These are phyloP conservation scores for Macrostomum lignano DNA, from an alignment of 1,140 invertebrate species.

Conservation along the genomic window DNA sequence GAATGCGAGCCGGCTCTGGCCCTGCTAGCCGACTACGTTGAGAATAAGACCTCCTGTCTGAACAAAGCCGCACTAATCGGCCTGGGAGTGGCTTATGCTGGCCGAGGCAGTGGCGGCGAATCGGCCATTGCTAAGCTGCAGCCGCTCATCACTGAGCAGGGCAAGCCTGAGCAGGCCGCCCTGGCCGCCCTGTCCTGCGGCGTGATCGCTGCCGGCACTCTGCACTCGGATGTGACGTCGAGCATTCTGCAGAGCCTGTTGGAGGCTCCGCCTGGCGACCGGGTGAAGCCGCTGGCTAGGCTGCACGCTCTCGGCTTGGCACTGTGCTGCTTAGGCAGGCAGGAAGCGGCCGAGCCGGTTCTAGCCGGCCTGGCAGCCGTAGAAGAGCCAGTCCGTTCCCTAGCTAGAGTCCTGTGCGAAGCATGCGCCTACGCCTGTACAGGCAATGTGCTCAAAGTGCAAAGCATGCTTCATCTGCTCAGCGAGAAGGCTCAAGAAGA, in stretches of 20 bases:
- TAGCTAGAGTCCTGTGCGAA: constrained; percentile 66
- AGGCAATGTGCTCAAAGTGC: constrained; percentile 89
- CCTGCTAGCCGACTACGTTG: constrained; percentile 70
- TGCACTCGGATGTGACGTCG: no score
- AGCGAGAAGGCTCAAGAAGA: not conserved
- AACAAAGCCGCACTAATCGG: constrained; percentile 67
- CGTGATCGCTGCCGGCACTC: constrained; percentile 74
- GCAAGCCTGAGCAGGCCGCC: constrained; percentile 36
- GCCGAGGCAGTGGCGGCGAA: constrained; percentile 76
- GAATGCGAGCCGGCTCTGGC: constrained; percentile 94
- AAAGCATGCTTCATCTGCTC: constrained; percentile 71
- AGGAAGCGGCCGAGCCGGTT: constrained; percentile 69
- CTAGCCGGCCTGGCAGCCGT: constrained; percentile 68
- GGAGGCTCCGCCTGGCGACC: no score
- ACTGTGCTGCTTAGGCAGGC: constrained; percentile 58
- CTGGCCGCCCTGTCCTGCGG: constrained; percentile 74
- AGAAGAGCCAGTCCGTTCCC: constrained; percentile 64
- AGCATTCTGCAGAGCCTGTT: no score
- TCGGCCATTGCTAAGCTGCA: constrained; percentile 52
- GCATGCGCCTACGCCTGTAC: constrained; percentile 95
- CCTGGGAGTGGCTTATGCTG: constrained; percentile 82
- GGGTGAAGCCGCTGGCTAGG: no score
- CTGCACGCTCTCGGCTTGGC: constrained; percentile 64
- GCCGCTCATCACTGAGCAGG: constrained; percentile 46
- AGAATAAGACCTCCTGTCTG: constrained; percentile 59